Base-by-base conservation (phyloP, 2,888 invertebrate species). In the Piscicola geometra region DNA sequence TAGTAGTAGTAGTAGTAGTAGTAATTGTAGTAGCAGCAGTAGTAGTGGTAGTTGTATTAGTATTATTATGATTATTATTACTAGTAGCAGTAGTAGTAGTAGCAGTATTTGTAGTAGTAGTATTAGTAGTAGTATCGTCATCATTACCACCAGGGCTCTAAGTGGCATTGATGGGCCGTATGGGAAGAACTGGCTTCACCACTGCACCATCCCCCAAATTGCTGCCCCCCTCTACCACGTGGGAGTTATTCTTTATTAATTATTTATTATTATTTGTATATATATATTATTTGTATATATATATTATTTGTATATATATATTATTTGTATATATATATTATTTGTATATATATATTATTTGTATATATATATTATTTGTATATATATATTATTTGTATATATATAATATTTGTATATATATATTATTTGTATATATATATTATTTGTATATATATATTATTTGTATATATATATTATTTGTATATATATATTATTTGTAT, bases 1-100 rank as follows among this genome's bases (percentile, higher is more conserved):
- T 1, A 71, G 71, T 71, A 71, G 71, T 71, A 71, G 71, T 71
- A 71, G 71, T 71, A 1, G 71, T 71, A 71, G 71, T 71, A 71
- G 52, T 52, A 60, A 52, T 47, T 21, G 71, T 71, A 50, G 71
- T 71, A 71, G 50, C 60, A 71, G 71, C 60, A 71, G 71, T 71
- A 71, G 71, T 71, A 1, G 71, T 52, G 41, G 71, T 71, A 71
- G 52, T 52, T 0, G 41, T 41, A 41, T 5, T 41, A 41, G 41
- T 41, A 41, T 5, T 41, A 41, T 5, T 41, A 41, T 41, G 5
- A 41, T 5, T 41, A 41, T 5, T 41, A 41, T 5, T 66, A 66
- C n/a, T 66, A 64, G 66, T 66, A 66, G 66, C 1, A 66, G 28
- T 66, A 25, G 66, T 66, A 66, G 12, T 66, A 66, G 66, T 66